These are phyloP conservation scores for Leptopilina syphax DNA, from an alignment of 2,888 invertebrate species.

Conservation along the genomic window DNA sequence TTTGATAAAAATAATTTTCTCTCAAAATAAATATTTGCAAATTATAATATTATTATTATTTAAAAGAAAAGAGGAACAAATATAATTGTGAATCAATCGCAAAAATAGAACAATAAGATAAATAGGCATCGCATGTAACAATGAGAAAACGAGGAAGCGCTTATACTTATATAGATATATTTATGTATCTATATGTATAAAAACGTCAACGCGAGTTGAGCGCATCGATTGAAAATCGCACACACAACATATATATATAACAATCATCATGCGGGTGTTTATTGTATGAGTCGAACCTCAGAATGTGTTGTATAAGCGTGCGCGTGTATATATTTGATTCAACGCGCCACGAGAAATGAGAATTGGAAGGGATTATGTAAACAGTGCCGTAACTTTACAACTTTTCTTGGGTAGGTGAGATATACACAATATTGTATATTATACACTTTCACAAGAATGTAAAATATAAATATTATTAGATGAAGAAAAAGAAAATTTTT, in stretches of 20 bases:
- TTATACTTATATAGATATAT: not conserved
- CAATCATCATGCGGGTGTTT: slow-evolving; percentile 48
- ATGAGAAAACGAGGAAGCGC: not conserved
- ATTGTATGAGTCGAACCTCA: slow-evolving; percentile 37
- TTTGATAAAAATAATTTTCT: too few relatives aligned
- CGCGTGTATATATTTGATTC: slow-evolving; percentile 34
- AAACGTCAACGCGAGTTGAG: slow-evolving; percentile 44
- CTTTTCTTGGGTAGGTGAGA: not conserved
- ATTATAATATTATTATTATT: too few relatives aligned
- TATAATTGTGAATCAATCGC: too few relatives aligned
- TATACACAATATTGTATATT: too few relatives aligned
- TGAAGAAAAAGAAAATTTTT: too few relatives aligned
- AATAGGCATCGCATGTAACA: too few relatives aligned
- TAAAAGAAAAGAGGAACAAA: too few relatives aligned
- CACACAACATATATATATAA: slow-evolving; percentile 17
- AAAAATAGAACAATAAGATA: too few relatives aligned
- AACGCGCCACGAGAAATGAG: not conserved
- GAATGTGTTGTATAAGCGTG: slow-evolving; percentile 6
- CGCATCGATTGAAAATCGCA: slow-evolving; percentile 57
- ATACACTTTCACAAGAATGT: too few relatives aligned
- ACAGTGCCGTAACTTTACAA: slow-evolving; percentile 35
- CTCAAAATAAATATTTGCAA: too few relatives aligned
- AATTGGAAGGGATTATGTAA: slow-evolving; percentile 21
- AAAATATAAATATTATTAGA: too few relatives aligned
- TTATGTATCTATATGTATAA: not conserved